These are phyloP conservation scores for Python bivittatus DNA, from an alignment of 2,113 vertebrate genomes.

Conservation along the genomic window DNA sequence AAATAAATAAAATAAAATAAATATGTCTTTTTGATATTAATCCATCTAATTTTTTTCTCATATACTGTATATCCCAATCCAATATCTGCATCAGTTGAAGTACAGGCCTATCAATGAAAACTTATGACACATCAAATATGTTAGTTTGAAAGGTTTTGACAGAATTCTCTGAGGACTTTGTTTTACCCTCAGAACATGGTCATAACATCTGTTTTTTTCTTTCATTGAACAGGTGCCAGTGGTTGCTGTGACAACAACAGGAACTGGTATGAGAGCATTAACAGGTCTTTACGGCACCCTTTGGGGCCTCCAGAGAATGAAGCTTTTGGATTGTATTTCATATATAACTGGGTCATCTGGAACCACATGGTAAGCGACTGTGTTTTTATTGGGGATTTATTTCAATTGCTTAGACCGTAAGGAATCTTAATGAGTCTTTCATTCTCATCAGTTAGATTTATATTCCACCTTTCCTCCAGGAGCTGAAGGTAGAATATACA, in stretches of 20 bases:
- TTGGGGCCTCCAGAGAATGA: slow-evolving; percentile 80
- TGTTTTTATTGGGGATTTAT: background rate
- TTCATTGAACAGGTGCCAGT: slow-evolving; percentile 76
- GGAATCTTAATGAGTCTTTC: background rate
- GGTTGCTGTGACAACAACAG: slow-evolving; percentile 83
- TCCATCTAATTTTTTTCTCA: background rate
- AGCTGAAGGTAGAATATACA: background rate
- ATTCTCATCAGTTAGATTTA: background rate
- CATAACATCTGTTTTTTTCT: background rate
- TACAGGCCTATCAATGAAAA: background rate
- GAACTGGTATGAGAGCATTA: slow-evolving; percentile 84
- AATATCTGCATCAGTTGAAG: background rate
- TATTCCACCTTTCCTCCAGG: background rate
- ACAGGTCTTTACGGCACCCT: slow-evolving; percentile 80
- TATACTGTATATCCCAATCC: background rate
- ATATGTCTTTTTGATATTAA: background rate
- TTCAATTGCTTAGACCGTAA: background rate
- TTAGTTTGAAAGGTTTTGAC: background rate
- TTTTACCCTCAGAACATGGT: background rate
- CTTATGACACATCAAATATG: background rate
- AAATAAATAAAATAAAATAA: too few relatives aligned
- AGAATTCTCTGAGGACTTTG: background rate
- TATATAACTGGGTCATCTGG: slow-evolving; percentile 88
- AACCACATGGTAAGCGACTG: slow-evolving; percentile 85
- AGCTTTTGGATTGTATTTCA: slow-evolving; percentile 77